Evolutionary conservation across 1,140 invertebrate species (phyloP), one percentile per base, ranked within the genome.

Genomic region (Wasmannia auropunctata): DNA sequence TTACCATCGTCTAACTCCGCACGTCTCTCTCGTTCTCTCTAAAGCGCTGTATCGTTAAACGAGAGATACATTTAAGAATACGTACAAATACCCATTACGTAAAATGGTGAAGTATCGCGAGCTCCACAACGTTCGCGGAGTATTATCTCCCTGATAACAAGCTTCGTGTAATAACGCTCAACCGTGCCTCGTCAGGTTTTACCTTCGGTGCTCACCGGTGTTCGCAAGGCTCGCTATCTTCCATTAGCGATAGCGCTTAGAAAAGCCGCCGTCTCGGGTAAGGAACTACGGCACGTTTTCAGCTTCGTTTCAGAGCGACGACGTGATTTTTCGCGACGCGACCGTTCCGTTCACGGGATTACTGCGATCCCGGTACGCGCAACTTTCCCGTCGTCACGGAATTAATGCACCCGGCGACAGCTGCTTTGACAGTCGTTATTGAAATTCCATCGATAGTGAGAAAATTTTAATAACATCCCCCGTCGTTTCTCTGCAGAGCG

Each of bases 351-450:
- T 49, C 65, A 25, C 65, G 51, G n/a, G 54, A 83, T 83, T 83
- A 72, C 67, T 72, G 67, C 79, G 34, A 83, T 74, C 54, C n/a
- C 79, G 43, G 70, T 37, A 85, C 46, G 74, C 34, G 46, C 69
- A 74, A 86, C 25, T 87, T 74, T 80, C 25, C 54, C 62, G 37
- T 22, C 74, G 85, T 60, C 74, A 19, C 54, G 76, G 69, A 88
- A 86, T 88, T 88, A 88, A 88, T 88, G 56, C 60, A 51, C 49
- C 49, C 51, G 14, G 37, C 69, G 87, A 56, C 85, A 69, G 56
- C 85, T 80, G 84, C 87, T 88, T 86, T 81, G 86, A 72, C 84
- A 87, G 84, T 86, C 83, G 85, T 88, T 88, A 88, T 86, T 88
- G 76, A 81, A 88, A 88, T 88, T 86, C 84, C 56, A 79, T 88